Conservation (phyloP, 1,140 invertebrate genomes). For the Sycophaga agraensis region DNA sequence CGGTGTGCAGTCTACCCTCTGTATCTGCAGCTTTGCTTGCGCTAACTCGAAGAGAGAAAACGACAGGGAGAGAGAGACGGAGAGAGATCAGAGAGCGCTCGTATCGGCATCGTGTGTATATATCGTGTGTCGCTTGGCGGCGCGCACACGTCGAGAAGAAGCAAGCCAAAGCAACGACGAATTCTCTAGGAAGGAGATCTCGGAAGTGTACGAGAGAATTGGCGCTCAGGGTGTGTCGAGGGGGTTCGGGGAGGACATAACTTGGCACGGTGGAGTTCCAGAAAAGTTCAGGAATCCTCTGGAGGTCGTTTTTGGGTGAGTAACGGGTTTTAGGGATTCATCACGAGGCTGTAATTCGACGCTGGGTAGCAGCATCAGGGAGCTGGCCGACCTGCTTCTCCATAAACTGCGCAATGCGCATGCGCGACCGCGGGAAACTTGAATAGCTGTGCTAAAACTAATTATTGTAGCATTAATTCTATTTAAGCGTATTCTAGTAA, state of each 20-base stretch:
- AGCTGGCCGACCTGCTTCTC: slow-evolving; percentile 4
- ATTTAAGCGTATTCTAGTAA: too few relatives aligned
- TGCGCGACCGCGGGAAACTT: slow-evolving; percentile 43
- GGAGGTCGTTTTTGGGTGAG: not conserved
- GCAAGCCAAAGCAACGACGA: slow-evolving; percentile 4
- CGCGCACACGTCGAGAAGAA: slow-evolving; percentile 12
- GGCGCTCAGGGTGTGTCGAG: not conserved
- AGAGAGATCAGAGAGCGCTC: not conserved
- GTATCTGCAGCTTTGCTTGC: too few relatives aligned
- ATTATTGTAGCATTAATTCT: too few relatives aligned
- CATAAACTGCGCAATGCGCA: slow-evolving; percentile 39
- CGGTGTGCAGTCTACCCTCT: too few relatives aligned
- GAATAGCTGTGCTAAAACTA: slow-evolving; percentile 35
- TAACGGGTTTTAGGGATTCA: not conserved
- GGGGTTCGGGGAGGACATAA: not conserved
- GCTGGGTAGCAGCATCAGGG: not conserved
- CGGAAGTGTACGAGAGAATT: not conserved
- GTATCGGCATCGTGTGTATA: slow-evolving; percentile 15
- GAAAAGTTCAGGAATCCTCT: not conserved
- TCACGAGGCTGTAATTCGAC: not conserved
- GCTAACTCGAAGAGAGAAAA: not conserved
- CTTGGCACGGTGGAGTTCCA: too few relatives aligned
- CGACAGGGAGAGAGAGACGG: not conserved
- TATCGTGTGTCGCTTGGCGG: not conserved
- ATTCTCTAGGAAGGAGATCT: not conserved